phyloP scores from a whole-genome alignment of 2,797 vertebrate species.

The Dryobates pubescens region DNA sequence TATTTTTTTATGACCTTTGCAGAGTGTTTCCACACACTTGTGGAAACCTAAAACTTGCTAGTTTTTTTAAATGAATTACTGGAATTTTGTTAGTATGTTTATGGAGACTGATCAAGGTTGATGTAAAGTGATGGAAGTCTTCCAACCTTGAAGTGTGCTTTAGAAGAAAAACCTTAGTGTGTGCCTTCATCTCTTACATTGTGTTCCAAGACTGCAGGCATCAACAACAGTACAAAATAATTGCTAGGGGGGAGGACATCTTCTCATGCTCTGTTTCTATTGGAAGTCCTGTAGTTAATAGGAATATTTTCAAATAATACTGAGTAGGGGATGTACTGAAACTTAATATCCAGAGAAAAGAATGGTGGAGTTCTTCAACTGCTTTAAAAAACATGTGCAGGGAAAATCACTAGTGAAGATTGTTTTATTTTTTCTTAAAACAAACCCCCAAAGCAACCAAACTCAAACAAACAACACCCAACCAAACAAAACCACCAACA shows the following conservation, averaged over 20 bases:
- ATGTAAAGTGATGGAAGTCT: not conserved
- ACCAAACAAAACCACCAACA: not conserved
- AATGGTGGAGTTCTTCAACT: not conserved
- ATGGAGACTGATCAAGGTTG: not conserved
- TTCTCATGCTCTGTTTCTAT: not conserved
- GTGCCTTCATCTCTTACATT: not conserved
- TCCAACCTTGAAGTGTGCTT: not conserved
- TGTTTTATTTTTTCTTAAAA: not conserved
- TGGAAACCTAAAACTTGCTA: not conserved
- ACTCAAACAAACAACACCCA: not conserved
- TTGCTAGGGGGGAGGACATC: not conserved
- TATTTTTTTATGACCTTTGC: not conserved
- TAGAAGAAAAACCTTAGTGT: not conserved
- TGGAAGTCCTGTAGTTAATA: not conserved
- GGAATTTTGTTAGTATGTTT: not conserved
- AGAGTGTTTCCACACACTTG: not conserved
- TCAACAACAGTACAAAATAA: not conserved
- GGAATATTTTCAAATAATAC: not conserved
- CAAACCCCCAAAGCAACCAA: no score
- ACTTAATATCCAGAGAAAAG: not conserved
- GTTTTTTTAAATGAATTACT: not conserved
- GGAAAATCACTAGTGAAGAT: not conserved
- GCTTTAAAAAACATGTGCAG: not conserved
- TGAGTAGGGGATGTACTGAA: not conserved
- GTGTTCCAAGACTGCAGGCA: not conserved